phyloP scores from a whole-genome alignment of 1,140 invertebrate genomes.

The Mercenaria mercenaria region DNA sequence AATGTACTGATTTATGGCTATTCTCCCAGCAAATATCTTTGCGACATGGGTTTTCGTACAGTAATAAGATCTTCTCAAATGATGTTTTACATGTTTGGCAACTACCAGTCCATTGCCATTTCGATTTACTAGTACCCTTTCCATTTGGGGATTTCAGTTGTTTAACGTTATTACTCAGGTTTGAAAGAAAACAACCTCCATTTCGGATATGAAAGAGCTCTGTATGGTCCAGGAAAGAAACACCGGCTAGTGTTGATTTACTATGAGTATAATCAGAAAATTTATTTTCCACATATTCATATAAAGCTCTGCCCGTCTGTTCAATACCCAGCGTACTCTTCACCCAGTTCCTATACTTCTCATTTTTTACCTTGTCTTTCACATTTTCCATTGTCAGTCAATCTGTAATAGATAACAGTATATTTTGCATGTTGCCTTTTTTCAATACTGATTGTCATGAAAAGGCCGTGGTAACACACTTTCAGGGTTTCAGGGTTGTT shows the following conservation, averaged over 20 bases:
- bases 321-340: background rate
- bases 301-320: background rate
- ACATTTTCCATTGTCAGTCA: conserved; percentile 1
- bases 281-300: background rate
- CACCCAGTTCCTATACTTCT: conserved; percentile 9
- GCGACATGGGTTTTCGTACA: background rate
- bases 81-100: background rate
- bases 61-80: background rate
- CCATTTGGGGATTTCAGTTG: background rate
- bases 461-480: too few relatives aligned
- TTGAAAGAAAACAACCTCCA: background rate
- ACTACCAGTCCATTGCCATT: background rate
- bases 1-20: background rate
- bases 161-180: background rate
- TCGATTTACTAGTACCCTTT: background rate
- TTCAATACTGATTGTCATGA: too few relatives aligned
- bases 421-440: too few relatives aligned
- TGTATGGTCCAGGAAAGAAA: background rate
- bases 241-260: background rate
- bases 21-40: background rate
- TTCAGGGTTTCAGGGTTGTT: too few relatives aligned
- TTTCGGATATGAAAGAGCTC: background rate
- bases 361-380: background rate
- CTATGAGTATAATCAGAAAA: background rate
- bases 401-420: too few relatives aligned